phyloP scores from a whole-genome alignment of 2,888 invertebrate genomes.

The Spicauda simplicius region DNA sequence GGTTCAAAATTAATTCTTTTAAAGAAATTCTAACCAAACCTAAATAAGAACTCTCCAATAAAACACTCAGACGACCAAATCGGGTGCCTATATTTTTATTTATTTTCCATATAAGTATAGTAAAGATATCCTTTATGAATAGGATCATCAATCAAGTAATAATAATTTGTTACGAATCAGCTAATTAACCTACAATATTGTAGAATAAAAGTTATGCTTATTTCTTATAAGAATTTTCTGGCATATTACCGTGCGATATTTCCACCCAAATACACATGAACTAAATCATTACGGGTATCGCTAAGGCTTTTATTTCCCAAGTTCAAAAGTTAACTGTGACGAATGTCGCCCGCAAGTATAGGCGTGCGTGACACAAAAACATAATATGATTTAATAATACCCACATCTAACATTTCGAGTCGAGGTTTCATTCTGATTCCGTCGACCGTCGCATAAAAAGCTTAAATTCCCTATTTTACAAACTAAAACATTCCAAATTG shows the following conservation, averaged over 20 bases:
- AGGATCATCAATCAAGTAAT: no score
- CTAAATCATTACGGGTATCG: conserved; percentile 38
- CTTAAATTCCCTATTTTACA: conserved; percentile 24
- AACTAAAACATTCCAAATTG: conserved; percentile 23
- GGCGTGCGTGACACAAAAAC: conserved; percentile 54
- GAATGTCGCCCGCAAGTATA: conserved; percentile 52
- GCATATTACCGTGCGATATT: neutral
- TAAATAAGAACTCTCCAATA: no score
- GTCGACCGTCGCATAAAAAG: conserved; percentile 20
- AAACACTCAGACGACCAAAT: no score
- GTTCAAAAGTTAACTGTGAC: conserved; percentile 51
- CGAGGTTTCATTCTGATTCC: conserved; percentile 42
- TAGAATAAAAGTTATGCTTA: neutral
- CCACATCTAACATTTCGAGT: conserved; percentile 46
- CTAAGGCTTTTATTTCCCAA: conserved; percentile 45
- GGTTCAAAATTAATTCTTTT: no score
- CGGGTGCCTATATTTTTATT: no score
- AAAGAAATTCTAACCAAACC: no score
- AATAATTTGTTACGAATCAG: no score
- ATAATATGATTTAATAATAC: conserved; percentile 51
- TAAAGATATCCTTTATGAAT: no score
- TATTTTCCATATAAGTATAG: no score
- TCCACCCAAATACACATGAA: conserved; percentile 10
- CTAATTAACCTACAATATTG: no score
- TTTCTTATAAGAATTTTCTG: neutral